Evolutionary conservation across 1,140 invertebrate genomes (phyloP).

Genomic region (Drosophila prosaltans): DNA sequence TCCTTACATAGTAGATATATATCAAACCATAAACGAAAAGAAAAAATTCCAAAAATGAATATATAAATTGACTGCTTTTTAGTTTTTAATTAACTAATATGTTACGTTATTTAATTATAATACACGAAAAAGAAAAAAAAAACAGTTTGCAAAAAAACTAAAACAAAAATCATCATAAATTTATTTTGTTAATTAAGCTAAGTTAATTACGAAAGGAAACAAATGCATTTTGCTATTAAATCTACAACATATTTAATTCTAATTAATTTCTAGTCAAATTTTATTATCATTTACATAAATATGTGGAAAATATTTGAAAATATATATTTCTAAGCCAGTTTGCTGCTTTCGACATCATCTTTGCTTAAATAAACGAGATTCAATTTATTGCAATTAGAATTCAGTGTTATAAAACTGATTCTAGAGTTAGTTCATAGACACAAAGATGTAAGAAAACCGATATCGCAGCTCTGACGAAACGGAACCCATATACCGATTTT

Average conservation of each 20-base stretch:
- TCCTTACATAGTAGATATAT: background rate
- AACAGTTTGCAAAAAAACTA: background rate
- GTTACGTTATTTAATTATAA: conserved; percentile 79
- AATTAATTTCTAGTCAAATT: conserved; percentile 77
- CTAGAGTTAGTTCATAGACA: background rate
- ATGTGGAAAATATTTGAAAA: conserved; percentile 16
- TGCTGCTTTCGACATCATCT: background rate
- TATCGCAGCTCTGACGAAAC: background rate
- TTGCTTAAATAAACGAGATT: too few relatives aligned
- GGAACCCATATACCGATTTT: background rate
- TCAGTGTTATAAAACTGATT: background rate
- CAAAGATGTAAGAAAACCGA: background rate
- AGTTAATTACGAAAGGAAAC: conserved; percentile 42
- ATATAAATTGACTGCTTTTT: conserved; percentile 74
- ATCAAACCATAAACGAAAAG: conserved; percentile 27
- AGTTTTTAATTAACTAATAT: conserved; percentile 73
- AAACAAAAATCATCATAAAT: conserved; percentile 17
- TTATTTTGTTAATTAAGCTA: conserved; percentile 52
- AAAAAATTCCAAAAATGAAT: conserved; percentile 65
- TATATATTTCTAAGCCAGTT: conserved; percentile 21
- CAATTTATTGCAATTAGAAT: background rate
- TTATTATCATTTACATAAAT: conserved; percentile 45
- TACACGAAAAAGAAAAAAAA: conserved; percentile 23
- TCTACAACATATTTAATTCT: conserved; percentile 49
- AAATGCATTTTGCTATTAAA: conserved; percentile 39